Evolutionary conservation across 2,113 vertebrate genomes (phyloP).

Genomic region (Pseudorectes ferrugineus): DNA sequence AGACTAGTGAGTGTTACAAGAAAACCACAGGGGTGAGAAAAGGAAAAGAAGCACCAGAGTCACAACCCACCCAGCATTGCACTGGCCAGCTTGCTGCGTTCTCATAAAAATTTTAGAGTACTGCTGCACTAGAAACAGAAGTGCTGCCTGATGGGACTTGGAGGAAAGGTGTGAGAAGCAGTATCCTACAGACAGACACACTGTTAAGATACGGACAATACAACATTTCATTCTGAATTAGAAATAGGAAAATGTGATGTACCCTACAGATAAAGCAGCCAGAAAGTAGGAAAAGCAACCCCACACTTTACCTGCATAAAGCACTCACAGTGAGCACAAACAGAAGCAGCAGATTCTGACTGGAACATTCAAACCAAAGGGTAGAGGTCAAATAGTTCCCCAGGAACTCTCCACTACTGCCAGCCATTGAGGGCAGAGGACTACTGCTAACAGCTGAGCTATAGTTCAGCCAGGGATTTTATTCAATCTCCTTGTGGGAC

Average conservation of each 20-base stretch:
- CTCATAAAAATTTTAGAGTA: neutral
- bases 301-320: constrained; percentile 64
- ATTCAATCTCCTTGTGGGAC: constrained; percentile 60
- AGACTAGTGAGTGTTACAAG: neutral
- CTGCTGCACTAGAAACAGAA: neutral
- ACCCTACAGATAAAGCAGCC: constrained; percentile 46
- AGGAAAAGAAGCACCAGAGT: neutral
- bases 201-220: neutral
- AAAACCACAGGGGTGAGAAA: neutral
- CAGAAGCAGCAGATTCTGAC: constrained; percentile 63
- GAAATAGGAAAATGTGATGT: constrained; percentile 21
- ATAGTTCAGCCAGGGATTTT: constrained; percentile 58
- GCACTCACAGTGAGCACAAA: constrained; percentile 65
- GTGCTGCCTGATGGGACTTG: neutral
- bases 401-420: constrained; percentile 63
- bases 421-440: constrained; percentile 60
- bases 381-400: constrained; percentile 56
- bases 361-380: constrained; percentile 60
- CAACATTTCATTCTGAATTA: constrained; percentile 24
- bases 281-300: constrained; percentile 56
- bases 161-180: neutral
- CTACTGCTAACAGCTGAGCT: constrained; percentile 66
- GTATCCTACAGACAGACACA: constrained; percentile 9
- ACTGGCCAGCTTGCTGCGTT: neutral
- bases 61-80: neutral